phyloP scores from a whole-genome alignment of 2,113 vertebrate species.

The western clawed frog (Xenopus tropicalis) region DNA sequence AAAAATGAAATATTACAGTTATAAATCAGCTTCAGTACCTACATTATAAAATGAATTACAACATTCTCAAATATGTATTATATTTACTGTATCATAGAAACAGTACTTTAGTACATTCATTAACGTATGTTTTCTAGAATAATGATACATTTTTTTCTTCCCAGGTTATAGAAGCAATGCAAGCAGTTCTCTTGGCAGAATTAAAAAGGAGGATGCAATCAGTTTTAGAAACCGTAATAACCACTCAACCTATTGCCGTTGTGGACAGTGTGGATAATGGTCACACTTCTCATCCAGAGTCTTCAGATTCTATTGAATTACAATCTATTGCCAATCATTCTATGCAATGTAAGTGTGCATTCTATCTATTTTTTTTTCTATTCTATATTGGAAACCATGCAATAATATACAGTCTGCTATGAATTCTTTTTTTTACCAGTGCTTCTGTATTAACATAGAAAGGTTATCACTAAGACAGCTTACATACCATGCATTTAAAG shows the following conservation, averaged over 20 bases:
- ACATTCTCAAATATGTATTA: no score
- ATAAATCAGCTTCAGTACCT: no score
- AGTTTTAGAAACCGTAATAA: constrained; percentile 29
- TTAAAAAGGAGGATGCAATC: constrained; percentile 55
- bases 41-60: no score
- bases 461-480: no score
- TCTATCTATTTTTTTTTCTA: constrained; percentile 17
- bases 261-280: constrained; percentile 44
- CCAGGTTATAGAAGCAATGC: constrained; percentile 66
- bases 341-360: constrained; percentile 43
- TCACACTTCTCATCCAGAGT: not conserved
- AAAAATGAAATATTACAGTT: no score
- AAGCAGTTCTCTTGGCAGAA: constrained; percentile 71
- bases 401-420: no score
- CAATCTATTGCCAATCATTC: constrained; percentile 17
- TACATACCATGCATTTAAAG: no score
- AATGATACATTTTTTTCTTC: not conserved
- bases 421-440: no score
- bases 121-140: not conserved
- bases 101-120: not conserved
- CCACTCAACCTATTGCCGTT: constrained; percentile 8
- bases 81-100: no score
- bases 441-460: no score
- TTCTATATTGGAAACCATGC: not conserved
- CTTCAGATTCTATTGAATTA: constrained; percentile 24